These are phyloP conservation scores for Acleris sparsana DNA, from an alignment of 2,888 invertebrate genomes.

Conservation along the genomic window DNA sequence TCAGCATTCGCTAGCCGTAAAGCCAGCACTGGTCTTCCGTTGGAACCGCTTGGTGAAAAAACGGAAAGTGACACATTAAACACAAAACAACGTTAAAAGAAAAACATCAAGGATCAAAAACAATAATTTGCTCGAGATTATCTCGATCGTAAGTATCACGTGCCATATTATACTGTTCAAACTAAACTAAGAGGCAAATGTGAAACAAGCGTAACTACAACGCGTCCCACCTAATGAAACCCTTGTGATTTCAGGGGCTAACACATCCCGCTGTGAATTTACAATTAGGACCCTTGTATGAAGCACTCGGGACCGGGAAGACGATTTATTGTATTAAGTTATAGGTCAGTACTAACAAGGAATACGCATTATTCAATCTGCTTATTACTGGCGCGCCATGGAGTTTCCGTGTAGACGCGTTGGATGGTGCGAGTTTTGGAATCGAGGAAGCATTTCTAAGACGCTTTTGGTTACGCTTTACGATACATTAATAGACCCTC, in stretches of 20 bases:
- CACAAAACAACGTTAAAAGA: too few species aligned
- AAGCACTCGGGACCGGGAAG: slow-evolving; percentile 40
- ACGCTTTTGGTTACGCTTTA: slow-evolving; percentile 15
- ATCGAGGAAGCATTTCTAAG: slow-evolving; percentile 1
- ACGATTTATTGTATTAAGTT: slow-evolving; percentile 41
- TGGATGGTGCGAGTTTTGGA: slow-evolving; percentile 40
- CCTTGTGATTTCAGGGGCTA: slow-evolving; percentile 36
- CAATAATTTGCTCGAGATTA: too few species aligned
- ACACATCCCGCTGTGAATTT: slow-evolving; percentile 41
- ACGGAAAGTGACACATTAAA: too few species aligned
- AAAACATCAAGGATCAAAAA: too few species aligned
- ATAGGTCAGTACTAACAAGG: slow-evolving; percentile 31
- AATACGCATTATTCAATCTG: slow-evolving; percentile 34
- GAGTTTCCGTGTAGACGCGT: slow-evolving; percentile 1
- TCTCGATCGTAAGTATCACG: too few species aligned
- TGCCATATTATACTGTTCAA: background rate
- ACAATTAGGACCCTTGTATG: slow-evolving; percentile 43
- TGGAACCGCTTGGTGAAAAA: too few species aligned
- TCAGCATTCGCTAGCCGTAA: too few species aligned
- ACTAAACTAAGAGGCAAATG: slow-evolving; percentile 24
- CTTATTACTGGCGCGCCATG: slow-evolving; percentile 16
- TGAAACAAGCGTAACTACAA: slow-evolving; percentile 30
- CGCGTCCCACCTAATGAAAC: slow-evolving; percentile 35
- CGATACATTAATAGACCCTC: too few species aligned
- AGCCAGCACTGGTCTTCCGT: too few species aligned